Evolutionary conservation across 2,888 invertebrate genomes (phyloP), one percentile per base, ranked within the genome.

Genomic region (Dioctria rufipes): DNA sequence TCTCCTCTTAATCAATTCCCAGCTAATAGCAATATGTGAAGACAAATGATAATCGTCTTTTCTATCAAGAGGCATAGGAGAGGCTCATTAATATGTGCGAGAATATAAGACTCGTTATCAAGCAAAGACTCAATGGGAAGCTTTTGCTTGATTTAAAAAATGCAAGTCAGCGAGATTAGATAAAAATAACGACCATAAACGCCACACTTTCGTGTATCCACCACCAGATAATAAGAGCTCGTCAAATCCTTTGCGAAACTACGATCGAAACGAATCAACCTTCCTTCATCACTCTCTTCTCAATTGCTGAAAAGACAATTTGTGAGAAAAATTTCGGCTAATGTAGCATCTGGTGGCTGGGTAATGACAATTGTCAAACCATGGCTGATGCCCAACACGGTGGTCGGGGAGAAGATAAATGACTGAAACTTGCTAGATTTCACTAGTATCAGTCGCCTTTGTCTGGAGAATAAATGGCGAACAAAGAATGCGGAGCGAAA

Each of bases 81-180:
- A 25, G 25, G 1, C 25, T 25, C 25, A 25, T 25, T 25, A 25
- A 25, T 25, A 25, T 25, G 25, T 25, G 25, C 25, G 25, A 25
- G 25, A 25, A 25, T 25, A 25, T 25, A 25, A 25, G 25, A 25
- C 25, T 25, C 25, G 25, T 25, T 25, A 25, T 1, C 25, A 51
- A 69, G n/a, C 69, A 69, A 11, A 51, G 49, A 51, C 40, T 5
- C 43, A 67, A 67, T 69, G 25, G 25, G 25, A 25, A 25, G 25
- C 46, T 67, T 43, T 67, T 67, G 13, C n/a, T 9, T 43, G 51
- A 51, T 69, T 51, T 39, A 46, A 51, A 69, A 69, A 69, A 37
- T 69, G 69, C 69, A 69, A 69, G 69, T 69, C 69, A 69, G 69
- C 69, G 39, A 54, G 69, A 39, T 11, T 11, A 8, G 54, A 54